Base-by-base conservation (phyloP, 2,113 vertebrate genomes). In the Prochilodus magdalenae region DNA sequence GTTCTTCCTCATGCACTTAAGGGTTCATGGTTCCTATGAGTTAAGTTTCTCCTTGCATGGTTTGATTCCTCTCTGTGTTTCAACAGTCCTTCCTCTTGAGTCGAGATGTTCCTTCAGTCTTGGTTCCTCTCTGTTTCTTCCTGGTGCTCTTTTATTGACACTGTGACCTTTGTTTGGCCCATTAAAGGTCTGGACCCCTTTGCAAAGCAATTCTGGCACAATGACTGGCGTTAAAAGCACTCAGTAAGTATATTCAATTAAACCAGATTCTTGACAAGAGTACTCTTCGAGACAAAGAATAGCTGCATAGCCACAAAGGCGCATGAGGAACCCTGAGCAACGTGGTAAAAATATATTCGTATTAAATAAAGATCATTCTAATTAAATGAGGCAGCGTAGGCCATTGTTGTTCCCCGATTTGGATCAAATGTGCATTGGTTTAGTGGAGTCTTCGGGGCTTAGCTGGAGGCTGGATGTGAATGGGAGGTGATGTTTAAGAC, bases 401-500 rank as follows among this genome's bases (percentile, higher is more conserved):
- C 7, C 5, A 30, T 47, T 49, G 40, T 49, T 29, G 26, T 73
- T 26, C 12, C n/a, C 18, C 47, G 51, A 67, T 59, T 73, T 30
- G 70, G 36, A 29, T 59, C 11, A 24, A 65, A 65, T 65, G 36
- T 73, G 40, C 6, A 55, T 22, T 7, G 51, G 51, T 44, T 73
- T 73, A 63, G 60, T 22, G 22, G 44, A 22, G 70, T 24, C 59
- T 55, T 71, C 66, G 36, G 60, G 62, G 47, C 30, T 75, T 71
- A 62, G 71, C 73, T 66, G 73, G 47, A 16, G 27, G 49, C 74
- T 77, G 66, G 44, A 77, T 6, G 30, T 33, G 65, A 72, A 80
- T 18, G 16, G 70, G 73, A 80, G 65, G 74, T 80, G 60, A 75
- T 74, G 73, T 75, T 47, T 71, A 67, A 76, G 65, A 76, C 36